phyloP scores from a whole-genome alignment of 2,888 invertebrate species.

The Hirudinaria manillensis region DNA sequence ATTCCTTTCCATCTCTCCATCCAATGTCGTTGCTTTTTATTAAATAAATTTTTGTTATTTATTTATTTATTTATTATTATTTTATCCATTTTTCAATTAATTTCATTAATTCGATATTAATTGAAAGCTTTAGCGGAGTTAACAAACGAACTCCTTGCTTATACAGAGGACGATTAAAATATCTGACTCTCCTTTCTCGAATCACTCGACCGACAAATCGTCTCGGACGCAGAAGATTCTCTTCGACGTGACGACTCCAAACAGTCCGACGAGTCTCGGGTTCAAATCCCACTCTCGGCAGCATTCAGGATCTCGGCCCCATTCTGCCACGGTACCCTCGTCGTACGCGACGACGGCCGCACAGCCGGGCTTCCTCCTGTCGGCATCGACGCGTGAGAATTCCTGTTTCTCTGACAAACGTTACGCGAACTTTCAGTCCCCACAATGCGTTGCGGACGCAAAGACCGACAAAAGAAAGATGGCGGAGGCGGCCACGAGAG shows the following conservation, averaged over 20 bases:
- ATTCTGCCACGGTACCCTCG: not conserved
- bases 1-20: not conserved
- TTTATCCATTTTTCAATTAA: not conserved
- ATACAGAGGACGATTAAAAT: conserved; percentile 6
- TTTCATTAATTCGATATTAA: not conserved
- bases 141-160: not conserved
- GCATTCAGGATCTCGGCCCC: not conserved
- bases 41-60: not conserved
- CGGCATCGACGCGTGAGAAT: not conserved
- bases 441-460: not conserved
- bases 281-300: not conserved
- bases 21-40: not conserved
- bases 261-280: not conserved
- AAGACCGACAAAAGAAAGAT: not conserved
- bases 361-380: not conserved
- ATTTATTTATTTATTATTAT: not conserved
- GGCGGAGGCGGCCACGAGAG: not conserved
- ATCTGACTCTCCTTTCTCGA: conserved; percentile 5
- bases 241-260: not conserved
- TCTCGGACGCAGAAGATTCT: not conserved
- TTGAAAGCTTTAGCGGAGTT: not conserved
- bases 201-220: not conserved
- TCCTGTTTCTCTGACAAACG: not conserved
- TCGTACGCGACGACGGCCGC: not conserved
- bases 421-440: not conserved